Base-by-base conservation (phyloP, 2,888 invertebrate species). In the Scelioninae gen. 1 region DNA sequence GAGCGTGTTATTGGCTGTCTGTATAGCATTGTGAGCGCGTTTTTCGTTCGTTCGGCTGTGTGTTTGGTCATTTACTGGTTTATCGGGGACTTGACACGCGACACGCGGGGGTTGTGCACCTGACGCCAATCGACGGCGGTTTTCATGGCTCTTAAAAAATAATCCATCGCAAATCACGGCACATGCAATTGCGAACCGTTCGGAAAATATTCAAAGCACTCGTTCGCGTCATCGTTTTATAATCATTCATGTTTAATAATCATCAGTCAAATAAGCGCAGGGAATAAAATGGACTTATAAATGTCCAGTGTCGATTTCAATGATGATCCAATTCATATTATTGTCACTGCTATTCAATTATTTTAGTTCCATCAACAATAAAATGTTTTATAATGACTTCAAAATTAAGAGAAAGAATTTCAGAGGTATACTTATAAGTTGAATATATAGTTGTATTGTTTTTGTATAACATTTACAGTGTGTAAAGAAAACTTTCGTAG, bases 91-190 rank as follows among this genome's bases (percentile, higher is more conserved):
- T 87, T 89, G 88, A 88, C 89, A 88, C 85, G 88, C 85, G 86
- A 87, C 87, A 86, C 86, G 87, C 88, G 84, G 84, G 86, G 86
- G 86, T 84, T 86, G 88, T 89, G 90, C 89, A 89, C 88, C 88
- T 90, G 89, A 89, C 89, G 88, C 85, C 77, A 81, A 84, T 84
- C 87, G 88, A 86, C 88, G 87, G 87, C 88, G 88, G 88, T 89
- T 90, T 88, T 86, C 87, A 84, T 75, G 81, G 84, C 85, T 85
- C 81, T 81, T 82, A 85, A 82, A 84, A 85, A 84, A 80, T 81
- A 79, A 82, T 75, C 75, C 75, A 60, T 68, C 58, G 56, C 62
- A 13, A 29, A n/a, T n/a, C n/a, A n/a, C n/a, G 34, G 29, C 71
- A 15, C 58, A n/a, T 45, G 32, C 77, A 60, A 45, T 43, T n/a